Percentiles rank a stretch among this genome's conserved stretches.
Evolutionary conservation across 2,888 invertebrate genomes (phyloP).

Genomic region (Sesia bembeciformis): DNA sequence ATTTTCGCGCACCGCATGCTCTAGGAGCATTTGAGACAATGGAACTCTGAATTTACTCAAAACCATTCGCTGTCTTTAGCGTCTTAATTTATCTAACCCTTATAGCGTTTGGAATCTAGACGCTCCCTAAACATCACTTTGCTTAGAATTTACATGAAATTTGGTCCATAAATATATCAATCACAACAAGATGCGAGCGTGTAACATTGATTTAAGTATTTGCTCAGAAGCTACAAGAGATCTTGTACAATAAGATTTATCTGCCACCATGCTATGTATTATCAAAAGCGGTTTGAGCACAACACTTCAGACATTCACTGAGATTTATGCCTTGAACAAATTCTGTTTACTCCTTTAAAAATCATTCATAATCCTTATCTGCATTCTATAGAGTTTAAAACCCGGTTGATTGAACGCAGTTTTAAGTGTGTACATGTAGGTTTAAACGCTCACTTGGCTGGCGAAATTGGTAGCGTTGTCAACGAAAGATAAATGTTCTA

Average conservation of each 20-base stretch:
- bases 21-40: too few relatives aligned
- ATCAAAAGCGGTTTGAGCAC: constrained; percentile 29
- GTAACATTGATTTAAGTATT: too few relatives aligned
- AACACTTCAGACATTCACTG: constrained; percentile 34
- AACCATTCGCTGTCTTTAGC: too few relatives aligned
- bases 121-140: not conserved
- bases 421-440: constrained; percentile 10
- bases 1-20: too few relatives aligned
- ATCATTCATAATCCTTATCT: too few relatives aligned
- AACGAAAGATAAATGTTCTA: constrained; percentile 51
- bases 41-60: too few relatives aligned
- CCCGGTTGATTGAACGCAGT: too few relatives aligned
- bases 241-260: constrained; percentile 21
- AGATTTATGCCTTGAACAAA: constrained; percentile 31
- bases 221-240: not conserved
- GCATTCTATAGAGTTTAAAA: not conserved
- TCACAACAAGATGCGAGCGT: too few relatives aligned
- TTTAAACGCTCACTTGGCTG: constrained; percentile 43
- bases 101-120: too few relatives aligned
- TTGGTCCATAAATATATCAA: not conserved
- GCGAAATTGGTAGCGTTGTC: constrained; percentile 51
- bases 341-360: not conserved
- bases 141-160: not conserved
- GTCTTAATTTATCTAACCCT: too few relatives aligned
- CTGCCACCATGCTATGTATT: constrained; percentile 21